Percentiles rank a stretch among this genome's conserved stretches.
These are phyloP conservation scores for Falco biarmicus DNA, from an alignment of 2,797 vertebrate species.

Conservation along the genomic window DNA sequence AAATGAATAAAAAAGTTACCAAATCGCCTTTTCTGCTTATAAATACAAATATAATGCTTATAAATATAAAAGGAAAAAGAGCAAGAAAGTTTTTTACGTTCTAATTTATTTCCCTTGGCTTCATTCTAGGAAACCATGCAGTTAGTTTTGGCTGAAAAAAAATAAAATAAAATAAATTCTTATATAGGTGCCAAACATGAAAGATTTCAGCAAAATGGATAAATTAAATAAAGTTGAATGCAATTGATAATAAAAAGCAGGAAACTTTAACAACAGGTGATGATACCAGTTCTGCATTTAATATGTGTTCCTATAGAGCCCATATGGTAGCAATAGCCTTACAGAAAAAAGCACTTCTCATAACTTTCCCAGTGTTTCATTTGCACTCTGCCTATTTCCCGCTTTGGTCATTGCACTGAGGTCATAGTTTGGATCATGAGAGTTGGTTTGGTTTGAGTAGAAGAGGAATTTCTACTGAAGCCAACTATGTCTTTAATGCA, in stretches of 20 bases:
- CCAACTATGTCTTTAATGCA: background rate
- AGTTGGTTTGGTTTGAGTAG: background rate
- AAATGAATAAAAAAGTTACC: background rate
- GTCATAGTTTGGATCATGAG: background rate
- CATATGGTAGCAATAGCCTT: background rate
- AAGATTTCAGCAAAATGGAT: background rate
- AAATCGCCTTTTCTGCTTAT: background rate
- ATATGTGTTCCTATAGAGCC: background rate
- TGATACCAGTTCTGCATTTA: background rate
- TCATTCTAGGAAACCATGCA: background rate
- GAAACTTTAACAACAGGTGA: background rate
- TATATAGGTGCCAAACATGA: background rate
- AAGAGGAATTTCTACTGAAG: background rate
- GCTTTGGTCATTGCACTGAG: background rate
- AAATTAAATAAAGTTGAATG: background rate
- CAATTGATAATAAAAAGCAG: background rate
- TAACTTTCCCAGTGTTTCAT: background rate
- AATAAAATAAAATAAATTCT: background rate
- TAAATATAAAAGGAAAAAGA: background rate
- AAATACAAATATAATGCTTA: background rate
- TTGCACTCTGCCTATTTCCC: background rate
- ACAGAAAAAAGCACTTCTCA: background rate
- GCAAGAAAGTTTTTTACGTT: background rate
- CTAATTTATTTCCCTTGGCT: background rate
- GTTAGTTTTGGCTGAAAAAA: background rate